These are phyloP conservation scores for Buteo buteo DNA, from an alignment of 2,113 vertebrate species.

Conservation along the genomic window DNA sequence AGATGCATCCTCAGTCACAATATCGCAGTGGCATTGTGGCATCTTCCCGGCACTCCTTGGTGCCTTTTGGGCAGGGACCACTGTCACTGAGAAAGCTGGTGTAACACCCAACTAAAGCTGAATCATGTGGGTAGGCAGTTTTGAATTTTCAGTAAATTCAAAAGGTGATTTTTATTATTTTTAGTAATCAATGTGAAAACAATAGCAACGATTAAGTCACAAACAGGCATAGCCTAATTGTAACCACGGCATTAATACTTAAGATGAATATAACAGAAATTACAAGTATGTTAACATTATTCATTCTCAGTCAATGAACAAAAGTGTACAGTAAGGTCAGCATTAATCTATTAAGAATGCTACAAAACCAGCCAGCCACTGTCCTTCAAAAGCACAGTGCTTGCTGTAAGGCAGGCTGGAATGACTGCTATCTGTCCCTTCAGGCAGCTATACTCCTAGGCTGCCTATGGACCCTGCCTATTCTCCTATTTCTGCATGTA, in stretches of 20 bases:
- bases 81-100: not conserved
- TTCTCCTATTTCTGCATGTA: not conserved
- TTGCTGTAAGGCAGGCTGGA: not conserved
- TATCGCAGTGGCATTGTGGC: fast-evolving
- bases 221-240: not conserved
- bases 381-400: not conserved
- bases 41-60: fast-evolving
- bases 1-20: fast-evolving
- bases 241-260: not conserved
- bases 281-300: not conserved
- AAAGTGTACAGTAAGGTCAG: conserved; percentile 42
- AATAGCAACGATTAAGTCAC: not conserved
- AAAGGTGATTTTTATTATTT: conserved; percentile 28
- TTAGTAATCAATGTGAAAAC: conserved; percentile 5
- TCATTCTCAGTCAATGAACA: conserved; percentile 13
- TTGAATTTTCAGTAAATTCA: not conserved
- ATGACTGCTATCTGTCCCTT: not conserved
- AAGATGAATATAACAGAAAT: not conserved
- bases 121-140: not conserved
- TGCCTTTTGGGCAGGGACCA: not conserved
- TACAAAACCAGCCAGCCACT: not conserved
- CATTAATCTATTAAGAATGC: conserved; percentile 19
- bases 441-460: not conserved
- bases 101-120: not conserved
- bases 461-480: not conserved